Evolutionary conservation across 2,888 invertebrate genomes (phyloP).

Genomic region (Trichogramma dendrolimi): DNA sequence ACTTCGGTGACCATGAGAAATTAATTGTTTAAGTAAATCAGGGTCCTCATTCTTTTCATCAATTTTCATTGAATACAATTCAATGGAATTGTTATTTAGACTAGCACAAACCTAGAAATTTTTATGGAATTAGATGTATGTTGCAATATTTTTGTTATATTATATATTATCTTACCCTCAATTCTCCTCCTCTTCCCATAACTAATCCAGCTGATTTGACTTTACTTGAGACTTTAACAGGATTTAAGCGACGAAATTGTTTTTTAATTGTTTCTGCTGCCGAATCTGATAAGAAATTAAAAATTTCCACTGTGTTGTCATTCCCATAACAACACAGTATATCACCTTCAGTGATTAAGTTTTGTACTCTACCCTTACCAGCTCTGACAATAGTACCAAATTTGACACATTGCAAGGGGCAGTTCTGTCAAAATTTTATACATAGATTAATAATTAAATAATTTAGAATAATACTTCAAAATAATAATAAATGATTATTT

Average conservation of each 20-base stretch:
- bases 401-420: constrained; percentile 70
- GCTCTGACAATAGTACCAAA: constrained; percentile 76
- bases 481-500: not conserved
- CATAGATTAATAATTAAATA: not conserved
- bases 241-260: constrained; percentile 31
- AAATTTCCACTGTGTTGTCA: constrained; percentile 77
- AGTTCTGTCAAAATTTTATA: constrained; percentile 46
- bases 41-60: constrained; percentile 58
- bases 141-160: constrained; percentile 11
- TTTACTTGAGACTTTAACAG: constrained; percentile 64
- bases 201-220: constrained; percentile 67
- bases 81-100: constrained; percentile 71
- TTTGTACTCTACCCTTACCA: constrained; percentile 74
- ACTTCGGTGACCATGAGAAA: constrained; percentile 79
- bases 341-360: constrained; percentile 70
- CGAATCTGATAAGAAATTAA: constrained; percentile 63
- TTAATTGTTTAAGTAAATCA: constrained; percentile 62
- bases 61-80: constrained; percentile 61
- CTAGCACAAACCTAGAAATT: constrained; percentile 57
- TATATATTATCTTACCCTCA: constrained; percentile 54
- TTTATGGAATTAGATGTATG: constrained; percentile 4
- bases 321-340: constrained; percentile 80
- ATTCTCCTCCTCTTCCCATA: constrained; percentile 67
- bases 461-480: constrained; percentile 11
- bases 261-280: constrained; percentile 16